Evolutionary conservation across 2,888 invertebrate genomes (phyloP).

Genomic region (Metellina segmentata): DNA sequence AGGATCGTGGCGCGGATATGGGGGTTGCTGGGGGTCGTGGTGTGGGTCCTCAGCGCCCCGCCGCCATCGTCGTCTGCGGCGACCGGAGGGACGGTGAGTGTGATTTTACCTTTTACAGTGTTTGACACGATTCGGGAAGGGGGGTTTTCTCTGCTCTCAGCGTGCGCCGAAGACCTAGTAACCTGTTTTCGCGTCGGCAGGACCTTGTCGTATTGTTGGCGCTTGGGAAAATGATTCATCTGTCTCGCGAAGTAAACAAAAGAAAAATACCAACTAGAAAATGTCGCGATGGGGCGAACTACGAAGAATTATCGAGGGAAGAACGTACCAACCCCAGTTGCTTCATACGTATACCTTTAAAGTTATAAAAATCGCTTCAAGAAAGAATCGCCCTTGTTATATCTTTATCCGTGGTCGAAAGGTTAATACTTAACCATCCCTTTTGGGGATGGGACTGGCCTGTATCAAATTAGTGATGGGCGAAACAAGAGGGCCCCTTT

Average conservation of each 20-base stretch:
- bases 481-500: too few species aligned
- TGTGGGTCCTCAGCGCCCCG: neutral
- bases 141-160: neutral
- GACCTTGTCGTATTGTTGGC: conserved; percentile 1
- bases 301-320: too few species aligned
- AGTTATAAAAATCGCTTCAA: too few species aligned
- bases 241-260: neutral
- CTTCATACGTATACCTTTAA: too few species aligned
- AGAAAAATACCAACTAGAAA: neutral
- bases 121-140: conserved; percentile 20
- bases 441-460: too few species aligned
- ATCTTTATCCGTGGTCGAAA: too few species aligned
- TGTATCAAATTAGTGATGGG: too few species aligned
- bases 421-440: too few species aligned
- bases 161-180: conserved; percentile 22
- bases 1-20: conserved; percentile 45
- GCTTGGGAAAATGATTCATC: neutral
- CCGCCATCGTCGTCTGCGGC: neutral
- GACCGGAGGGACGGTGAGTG: conserved; percentile 16
- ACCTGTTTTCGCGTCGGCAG: conserved; percentile 30
- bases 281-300: too few species aligned
- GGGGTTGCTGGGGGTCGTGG: neutral
- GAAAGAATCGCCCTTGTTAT: too few species aligned
- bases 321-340: too few species aligned
- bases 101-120: conserved; percentile 29